Evolutionary conservation across 2,888 invertebrate genomes (phyloP).

Genomic region (Notodonta dromedarius): DNA sequence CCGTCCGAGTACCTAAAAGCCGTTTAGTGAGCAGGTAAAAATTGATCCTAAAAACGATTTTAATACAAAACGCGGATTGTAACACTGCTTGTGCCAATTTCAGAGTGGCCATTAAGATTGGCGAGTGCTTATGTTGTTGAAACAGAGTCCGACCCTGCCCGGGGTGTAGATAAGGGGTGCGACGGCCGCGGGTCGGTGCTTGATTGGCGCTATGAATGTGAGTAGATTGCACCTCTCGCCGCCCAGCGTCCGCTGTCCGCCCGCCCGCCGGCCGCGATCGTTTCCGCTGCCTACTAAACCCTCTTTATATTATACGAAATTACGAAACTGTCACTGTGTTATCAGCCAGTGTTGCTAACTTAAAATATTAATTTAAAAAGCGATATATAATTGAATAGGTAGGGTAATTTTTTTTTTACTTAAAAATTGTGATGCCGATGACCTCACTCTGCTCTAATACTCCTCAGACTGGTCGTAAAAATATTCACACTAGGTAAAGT

Average conservation of each 20-base stretch:
- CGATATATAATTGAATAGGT: no score
- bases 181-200: conserved; percentile 76
- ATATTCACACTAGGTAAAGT: conserved; percentile 7
- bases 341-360: not conserved
- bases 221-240: conserved; percentile 74
- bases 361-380: no score
- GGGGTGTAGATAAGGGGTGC: conserved; percentile 65
- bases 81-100: no score
- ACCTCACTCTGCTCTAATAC: no score
- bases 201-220: conserved; percentile 83
- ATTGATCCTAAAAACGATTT: no score
- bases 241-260: conserved; percentile 43
- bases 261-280: conserved; percentile 41
- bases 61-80: no score
- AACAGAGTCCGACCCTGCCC: conserved; percentile 53
- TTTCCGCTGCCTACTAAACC: conserved; percentile 32
- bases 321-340: not conserved
- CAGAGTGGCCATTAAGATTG: no score
- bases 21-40: no score
- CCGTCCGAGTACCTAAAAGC: no score
- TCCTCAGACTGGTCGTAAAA: no score
- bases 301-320: conserved; percentile 27
- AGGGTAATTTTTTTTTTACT: no score
- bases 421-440: no score
- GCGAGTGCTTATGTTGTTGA: not conserved